phyloP scores from a whole-genome alignment of 2,113 vertebrate species.

The Xiphorhynchus elegans region DNA sequence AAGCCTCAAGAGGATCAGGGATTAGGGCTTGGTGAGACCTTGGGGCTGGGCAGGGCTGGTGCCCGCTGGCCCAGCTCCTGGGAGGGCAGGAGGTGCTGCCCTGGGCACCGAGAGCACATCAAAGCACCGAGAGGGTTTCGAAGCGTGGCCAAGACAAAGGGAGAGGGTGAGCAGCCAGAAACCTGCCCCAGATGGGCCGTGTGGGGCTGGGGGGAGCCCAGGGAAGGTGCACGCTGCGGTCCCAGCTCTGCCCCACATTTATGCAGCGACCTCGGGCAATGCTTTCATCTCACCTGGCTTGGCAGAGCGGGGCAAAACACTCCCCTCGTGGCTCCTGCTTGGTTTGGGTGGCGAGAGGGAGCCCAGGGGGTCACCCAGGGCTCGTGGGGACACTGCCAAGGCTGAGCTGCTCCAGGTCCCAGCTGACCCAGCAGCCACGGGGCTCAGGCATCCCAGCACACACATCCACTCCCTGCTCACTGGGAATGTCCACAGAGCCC shows the following conservation, averaged over 20 bases:
- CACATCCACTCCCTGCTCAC: not conserved
- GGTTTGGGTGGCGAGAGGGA: not conserved
- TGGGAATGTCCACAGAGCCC: rapidly evolving
- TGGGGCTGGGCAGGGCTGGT: not conserved
- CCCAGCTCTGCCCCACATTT: not conserved
- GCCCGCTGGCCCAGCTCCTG: not conserved
- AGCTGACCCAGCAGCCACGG: rapidly evolving
- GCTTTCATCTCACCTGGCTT: not conserved
- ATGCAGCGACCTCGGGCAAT: not conserved
- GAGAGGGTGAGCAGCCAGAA: not conserved
- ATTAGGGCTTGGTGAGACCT: not conserved
- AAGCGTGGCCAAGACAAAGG: not conserved
- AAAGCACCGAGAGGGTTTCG: not conserved
- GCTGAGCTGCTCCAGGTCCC: not conserved
- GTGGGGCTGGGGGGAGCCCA: not conserved
- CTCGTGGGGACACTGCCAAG: not conserved
- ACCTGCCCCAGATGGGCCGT: not conserved
- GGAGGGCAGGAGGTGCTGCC: not conserved
- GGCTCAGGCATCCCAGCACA: not conserved
- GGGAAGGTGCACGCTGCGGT: not conserved
- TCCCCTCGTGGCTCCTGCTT: not conserved
- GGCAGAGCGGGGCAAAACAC: not conserved
- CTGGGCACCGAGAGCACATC: not conserved
- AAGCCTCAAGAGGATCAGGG: not conserved
- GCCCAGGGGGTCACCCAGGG: not conserved